Evolutionary conservation across 2,888 invertebrate genomes (phyloP).

Genomic region (Toxonevra muliebris): DNA sequence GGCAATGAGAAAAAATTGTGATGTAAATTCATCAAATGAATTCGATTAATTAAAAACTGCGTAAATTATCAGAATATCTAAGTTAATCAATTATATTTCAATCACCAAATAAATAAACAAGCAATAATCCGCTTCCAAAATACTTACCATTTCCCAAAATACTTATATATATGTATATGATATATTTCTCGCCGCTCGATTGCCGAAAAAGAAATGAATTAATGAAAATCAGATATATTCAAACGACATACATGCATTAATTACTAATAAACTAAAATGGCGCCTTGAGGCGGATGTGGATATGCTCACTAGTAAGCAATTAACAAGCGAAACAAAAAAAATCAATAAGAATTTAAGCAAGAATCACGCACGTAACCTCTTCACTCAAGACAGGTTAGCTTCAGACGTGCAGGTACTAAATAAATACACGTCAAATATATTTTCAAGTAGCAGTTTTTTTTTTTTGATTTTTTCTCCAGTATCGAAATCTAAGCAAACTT

Average conservation of each 20-base stretch:
- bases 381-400: too few relatives aligned
- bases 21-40: too few relatives aligned
- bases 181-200: not conserved
- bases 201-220: not conserved
- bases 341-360: too few relatives aligned
- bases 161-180: too few relatives aligned
- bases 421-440: too few relatives aligned
- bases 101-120: conserved; percentile 1
- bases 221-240: not conserved
- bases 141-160: not conserved
- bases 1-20: too few relatives aligned
- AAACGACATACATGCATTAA: conserved; percentile 8
- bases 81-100: not conserved
- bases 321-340: not conserved
- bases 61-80: not conserved
- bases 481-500: not conserved
- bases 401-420: too few relatives aligned
- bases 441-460: too few relatives aligned
- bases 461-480: too few relatives aligned
- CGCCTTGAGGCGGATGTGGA: conserved; percentile 15
- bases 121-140: not conserved
- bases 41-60: too few relatives aligned
- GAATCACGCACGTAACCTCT: too few relatives aligned
- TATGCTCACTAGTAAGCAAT: not conserved
- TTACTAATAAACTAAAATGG: not conserved